phyloP scores from a whole-genome alignment of 2,888 invertebrate genomes.

The Malthinus flaveolus region DNA sequence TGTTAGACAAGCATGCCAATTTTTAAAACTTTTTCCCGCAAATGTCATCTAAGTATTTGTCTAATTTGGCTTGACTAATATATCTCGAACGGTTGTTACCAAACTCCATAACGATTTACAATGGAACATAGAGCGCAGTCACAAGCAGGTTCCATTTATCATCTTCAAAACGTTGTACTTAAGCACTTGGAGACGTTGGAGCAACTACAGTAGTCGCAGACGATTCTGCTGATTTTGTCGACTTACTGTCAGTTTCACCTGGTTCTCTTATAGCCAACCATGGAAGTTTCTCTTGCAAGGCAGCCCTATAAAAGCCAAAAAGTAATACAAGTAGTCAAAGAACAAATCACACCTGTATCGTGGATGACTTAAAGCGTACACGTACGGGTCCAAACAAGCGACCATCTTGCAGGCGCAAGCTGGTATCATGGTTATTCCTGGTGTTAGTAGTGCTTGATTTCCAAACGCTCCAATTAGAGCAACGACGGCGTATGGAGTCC shows the following conservation, averaged over 20 bases:
- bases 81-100: too few species aligned
- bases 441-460: slow-evolving; percentile 71
- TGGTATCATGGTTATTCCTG: slow-evolving; percentile 83
- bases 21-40: too few species aligned
- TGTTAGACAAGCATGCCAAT: too few species aligned
- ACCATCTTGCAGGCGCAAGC: slow-evolving; percentile 86
- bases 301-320: slow-evolving; percentile 59
- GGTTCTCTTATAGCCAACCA: slow-evolving; percentile 74
- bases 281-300: slow-evolving; percentile 78
- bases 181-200: neutral
- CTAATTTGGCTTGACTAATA: too few species aligned
- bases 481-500: slow-evolving; percentile 88
- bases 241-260: slow-evolving; percentile 61
- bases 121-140: too few species aligned
- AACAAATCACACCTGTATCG: slow-evolving; percentile 66
- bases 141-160: too few species aligned
- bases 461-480: slow-evolving; percentile 84
- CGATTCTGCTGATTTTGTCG: slow-evolving; percentile 60
- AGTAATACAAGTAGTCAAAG: neutral
- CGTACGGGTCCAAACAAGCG: slow-evolving; percentile 90
- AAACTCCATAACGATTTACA: too few species aligned
- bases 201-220: slow-evolving; percentile 51
- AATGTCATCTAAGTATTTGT: too few species aligned
- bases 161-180: too few species aligned
- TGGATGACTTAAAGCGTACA: slow-evolving; percentile 90